phyloP scores from a whole-genome alignment of 2,888 invertebrate species.

The Belgica antarctica region DNA sequence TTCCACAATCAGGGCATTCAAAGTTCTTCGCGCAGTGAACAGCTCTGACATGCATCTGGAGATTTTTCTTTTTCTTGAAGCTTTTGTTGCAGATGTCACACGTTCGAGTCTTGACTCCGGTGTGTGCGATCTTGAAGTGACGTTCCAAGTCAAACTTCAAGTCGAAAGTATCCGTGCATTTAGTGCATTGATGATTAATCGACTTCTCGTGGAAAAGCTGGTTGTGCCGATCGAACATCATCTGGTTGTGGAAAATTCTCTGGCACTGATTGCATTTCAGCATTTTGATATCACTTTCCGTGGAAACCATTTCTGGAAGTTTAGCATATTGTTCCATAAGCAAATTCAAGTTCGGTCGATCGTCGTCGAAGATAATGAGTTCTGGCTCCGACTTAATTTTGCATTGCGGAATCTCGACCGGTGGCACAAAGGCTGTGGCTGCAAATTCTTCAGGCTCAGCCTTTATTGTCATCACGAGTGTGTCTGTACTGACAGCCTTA shows the following conservation, averaged over 20 bases:
- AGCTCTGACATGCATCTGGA: conserved; percentile 8
- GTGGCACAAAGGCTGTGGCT: background rate
- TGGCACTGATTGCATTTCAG: background rate
- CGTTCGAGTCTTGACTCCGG: background rate
- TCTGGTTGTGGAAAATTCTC: background rate
- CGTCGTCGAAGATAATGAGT: background rate
- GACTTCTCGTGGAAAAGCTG: background rate
- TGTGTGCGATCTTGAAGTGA: background rate
- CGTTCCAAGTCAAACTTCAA: background rate
- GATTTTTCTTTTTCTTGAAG: background rate
- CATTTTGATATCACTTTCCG: background rate
- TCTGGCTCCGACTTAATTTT: background rate
- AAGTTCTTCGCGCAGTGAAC: conserved; percentile 1
- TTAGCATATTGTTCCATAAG: too few species aligned
- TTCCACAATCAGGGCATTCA: conserved; percentile 4
- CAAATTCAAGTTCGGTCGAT: background rate
- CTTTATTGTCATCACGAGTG: too few species aligned
- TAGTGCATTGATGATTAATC: background rate
- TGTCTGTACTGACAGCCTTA: too few species aligned
- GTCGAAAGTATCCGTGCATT: background rate
- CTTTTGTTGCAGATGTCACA: conserved; percentile 25
- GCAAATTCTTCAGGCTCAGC: background rate
- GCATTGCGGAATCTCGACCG: too few species aligned
- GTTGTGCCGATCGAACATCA: background rate
- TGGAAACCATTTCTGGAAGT: background rate